phyloP scores from a whole-genome alignment of 2,888 invertebrate genomes.

The Torymus tubicola region DNA sequence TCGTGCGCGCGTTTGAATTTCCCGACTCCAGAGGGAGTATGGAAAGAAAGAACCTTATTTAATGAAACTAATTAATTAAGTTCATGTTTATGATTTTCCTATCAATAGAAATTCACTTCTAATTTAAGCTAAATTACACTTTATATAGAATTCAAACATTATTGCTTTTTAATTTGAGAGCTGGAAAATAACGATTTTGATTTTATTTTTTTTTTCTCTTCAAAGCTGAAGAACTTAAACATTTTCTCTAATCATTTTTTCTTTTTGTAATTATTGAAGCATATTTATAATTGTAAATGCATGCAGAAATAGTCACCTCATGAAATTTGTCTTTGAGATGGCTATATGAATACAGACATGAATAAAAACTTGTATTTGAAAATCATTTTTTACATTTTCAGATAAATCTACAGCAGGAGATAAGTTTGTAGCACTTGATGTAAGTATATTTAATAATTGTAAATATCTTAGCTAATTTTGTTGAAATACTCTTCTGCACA shows the following conservation, averaged over 20 bases:
- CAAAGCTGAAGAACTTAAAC: no score
- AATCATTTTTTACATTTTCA: conserved; percentile 69
- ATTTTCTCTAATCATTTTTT: neutral
- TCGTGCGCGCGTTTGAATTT: neutral
- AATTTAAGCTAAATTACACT: no score
- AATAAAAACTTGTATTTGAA: conserved; percentile 2
- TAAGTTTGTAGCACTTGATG: conserved; percentile 81
- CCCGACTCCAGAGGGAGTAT: no score
- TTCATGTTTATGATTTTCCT: neutral
- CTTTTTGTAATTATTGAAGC: neutral
- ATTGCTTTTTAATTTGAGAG: no score
- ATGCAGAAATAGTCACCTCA: neutral
- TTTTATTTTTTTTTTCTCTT: no score
- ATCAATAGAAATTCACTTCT: neutral
- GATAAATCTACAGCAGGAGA: conserved; percentile 80
- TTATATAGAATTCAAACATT: no score
- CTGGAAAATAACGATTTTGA: no score
- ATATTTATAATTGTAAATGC: neutral
- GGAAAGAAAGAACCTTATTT: neutral
- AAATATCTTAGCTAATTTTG: neutral
- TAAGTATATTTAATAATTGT: conserved; percentile 75
- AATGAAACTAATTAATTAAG: conserved; percentile 29
- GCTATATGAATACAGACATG: neutral
- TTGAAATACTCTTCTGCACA: neutral
- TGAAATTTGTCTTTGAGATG: conserved; percentile 3